Evolutionary conservation across 2,888 invertebrate species (phyloP), one percentile per base, ranked within the genome.

Genomic region (Nymphalis polychloros): DNA sequence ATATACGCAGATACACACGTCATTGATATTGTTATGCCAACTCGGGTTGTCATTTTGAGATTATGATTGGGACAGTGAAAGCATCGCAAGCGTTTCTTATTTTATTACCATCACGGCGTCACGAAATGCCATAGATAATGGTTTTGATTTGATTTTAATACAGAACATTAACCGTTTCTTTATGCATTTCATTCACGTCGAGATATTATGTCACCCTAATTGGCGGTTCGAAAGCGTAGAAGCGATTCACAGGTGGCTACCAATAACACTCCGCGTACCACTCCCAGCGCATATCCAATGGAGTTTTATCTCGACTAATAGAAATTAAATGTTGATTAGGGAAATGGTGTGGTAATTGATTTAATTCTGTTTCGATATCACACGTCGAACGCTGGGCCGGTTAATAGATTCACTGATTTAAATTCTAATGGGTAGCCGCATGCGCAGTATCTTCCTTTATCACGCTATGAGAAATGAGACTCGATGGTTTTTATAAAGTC

Each of bases 401-500:
- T 84, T 84, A 88, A 89, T 89, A 87, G 86, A 87, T 86, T 84
- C 81, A 80, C 83, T 80, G 82, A 79, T 81, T 76, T 73, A 82
- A 81, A 81, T 79, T 77, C 78, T 79, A 81, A 78, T 77, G 78
- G 75, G 72, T 72, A 73, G 77, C 77, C 74, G 77, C 76, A 73
- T 73, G 78, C 79, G 85, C 86, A 85, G 81, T 79, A 77, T 78
- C 77, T 80, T 80, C 86, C 81, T 87, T 90, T 88, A 87, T 84
- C 80, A 83, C 78, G 69, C 64, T 72, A 75, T 88, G 85, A 89
- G 80, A 83, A 88, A 90, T 81, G 85, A 77, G 75, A 74, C 75
- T 79, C 76, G 78, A 84, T 78, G 79, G 77, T 76, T 89, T 89
- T 86, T 88, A 90, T 89, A 81, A 87, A 86, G 87, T 84, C 84